phyloP scores from a whole-genome alignment of 1,140 invertebrate genomes.

The Atta texana region DNA sequence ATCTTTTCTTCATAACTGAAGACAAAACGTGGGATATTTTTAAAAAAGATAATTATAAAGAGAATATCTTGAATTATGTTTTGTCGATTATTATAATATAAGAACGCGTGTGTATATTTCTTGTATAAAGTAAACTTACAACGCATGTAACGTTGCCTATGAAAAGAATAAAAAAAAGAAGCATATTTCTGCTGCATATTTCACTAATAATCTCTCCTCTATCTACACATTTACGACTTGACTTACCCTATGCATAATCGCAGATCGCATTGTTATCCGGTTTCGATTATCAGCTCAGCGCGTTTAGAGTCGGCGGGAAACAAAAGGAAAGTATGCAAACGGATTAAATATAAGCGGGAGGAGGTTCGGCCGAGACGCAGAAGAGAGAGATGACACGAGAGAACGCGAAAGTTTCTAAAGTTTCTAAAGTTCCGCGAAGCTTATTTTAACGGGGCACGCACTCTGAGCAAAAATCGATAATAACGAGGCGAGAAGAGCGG shows the following conservation, averaged over 20 bases:
- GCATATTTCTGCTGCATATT: neutral
- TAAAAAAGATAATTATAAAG: neutral
- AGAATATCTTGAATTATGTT: neutral
- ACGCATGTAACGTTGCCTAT: neutral
- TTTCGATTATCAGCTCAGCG: slow-evolving; percentile 25
- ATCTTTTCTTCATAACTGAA: neutral
- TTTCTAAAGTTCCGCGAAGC: slow-evolving; percentile 23
- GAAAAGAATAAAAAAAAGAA: neutral
- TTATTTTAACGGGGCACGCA: slow-evolving; percentile 4
- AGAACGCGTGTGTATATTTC: neutral
- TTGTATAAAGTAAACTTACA: neutral
- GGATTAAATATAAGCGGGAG: neutral
- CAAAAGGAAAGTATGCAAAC: neutral
- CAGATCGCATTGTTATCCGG: slow-evolving; percentile 26
- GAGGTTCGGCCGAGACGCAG: neutral
- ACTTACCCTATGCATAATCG: slow-evolving; percentile 49
- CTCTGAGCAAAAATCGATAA: slow-evolving; percentile 22
- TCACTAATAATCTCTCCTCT: slow-evolving; percentile 16
- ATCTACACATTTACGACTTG: slow-evolving; percentile 33
- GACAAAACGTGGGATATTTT: neutral
- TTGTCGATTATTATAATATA: neutral
- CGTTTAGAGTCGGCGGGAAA: neutral
- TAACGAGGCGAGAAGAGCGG: neutral
- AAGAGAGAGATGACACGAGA: neutral
- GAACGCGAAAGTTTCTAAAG: slow-evolving; percentile 37